A percentile compares a stretch with the other conserved stretches of the same genome.
These are phyloP conservation scores for Drosophila auraria DNA, from an alignment of 1,140 invertebrate genomes.

Conservation along the genomic window DNA sequence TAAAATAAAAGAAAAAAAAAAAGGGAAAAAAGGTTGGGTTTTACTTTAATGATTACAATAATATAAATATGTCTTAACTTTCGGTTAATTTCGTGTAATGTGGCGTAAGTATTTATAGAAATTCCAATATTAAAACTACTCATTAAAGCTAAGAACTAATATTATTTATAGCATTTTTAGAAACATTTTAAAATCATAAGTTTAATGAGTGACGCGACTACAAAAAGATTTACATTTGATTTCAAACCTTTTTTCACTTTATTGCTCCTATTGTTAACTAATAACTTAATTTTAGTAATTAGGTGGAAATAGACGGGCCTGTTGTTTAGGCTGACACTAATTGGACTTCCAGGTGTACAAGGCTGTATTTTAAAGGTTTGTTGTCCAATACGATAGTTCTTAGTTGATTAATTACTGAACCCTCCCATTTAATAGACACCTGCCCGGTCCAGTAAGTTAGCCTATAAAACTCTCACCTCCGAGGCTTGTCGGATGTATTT, in stretches of 20 bases:
- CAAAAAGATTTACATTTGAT: background rate
- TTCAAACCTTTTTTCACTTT: slow-evolving; percentile 67
- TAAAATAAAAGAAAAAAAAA: no score
- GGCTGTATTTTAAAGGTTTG: background rate
- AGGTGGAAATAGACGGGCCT: slow-evolving; percentile 26
- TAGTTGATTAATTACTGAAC: slow-evolving; percentile 24
- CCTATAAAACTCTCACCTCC: slow-evolving; percentile 40
- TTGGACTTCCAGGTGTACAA: slow-evolving; percentile 17
- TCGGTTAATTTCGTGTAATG: background rate
- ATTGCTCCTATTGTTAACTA: slow-evolving; percentile 63
- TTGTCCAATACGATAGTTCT: background rate
- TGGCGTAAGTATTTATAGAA: no score
- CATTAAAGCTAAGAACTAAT: no score
- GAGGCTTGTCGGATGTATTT: slow-evolving; percentile 6
- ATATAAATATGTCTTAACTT: background rate
- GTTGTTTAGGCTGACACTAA: slow-evolving; percentile 23
- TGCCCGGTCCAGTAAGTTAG: background rate
- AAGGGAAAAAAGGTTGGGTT: no score
- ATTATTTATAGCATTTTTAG: background rate
- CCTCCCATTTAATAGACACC: slow-evolving; percentile 41
- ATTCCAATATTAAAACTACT: no score
- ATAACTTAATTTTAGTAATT: slow-evolving; percentile 47
- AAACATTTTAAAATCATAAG: background rate
- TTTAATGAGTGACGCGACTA: background rate
- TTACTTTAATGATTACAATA: no score